Percentiles rank a stretch among this genome's conserved stretches.
phyloP scores from a whole-genome alignment of 2,797 vertebrate species.

The Micrastur ruficollis region DNA sequence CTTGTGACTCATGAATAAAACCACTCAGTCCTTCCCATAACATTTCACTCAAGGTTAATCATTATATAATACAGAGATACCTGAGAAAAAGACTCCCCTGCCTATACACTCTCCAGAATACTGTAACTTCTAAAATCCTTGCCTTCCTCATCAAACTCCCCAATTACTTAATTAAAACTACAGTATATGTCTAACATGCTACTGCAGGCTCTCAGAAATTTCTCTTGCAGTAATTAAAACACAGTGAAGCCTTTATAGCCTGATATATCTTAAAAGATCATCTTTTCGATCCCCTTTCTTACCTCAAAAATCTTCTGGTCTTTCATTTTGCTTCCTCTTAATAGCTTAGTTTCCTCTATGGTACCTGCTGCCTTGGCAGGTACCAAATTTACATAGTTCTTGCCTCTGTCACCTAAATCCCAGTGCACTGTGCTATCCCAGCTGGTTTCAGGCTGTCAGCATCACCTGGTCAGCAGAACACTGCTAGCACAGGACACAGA shows the following conservation, averaged over 20 bases:
- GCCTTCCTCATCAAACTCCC: neutral
- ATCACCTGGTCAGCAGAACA: neutral
- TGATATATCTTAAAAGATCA: neutral
- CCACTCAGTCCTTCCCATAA: neutral
- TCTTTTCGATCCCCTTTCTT: neutral
- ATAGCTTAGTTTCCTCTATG: neutral
- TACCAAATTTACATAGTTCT: neutral
- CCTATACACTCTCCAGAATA: neutral
- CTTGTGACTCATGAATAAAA: conserved; percentile 8
- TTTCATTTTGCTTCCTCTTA: neutral
- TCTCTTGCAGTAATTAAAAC: conserved; percentile 12
- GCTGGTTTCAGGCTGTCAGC: neutral
- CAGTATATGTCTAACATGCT: neutral
- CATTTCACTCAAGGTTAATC: conserved; percentile 35
- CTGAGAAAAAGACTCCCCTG: neutral
- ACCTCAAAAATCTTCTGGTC: neutral
- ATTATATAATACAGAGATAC: neutral
- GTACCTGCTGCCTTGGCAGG: neutral
- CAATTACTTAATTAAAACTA: conserved; percentile 41
- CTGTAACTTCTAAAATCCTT: conserved; percentile 17
- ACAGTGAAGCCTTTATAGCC: neutral
- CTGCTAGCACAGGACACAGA: neutral
- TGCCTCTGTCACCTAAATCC: neutral
- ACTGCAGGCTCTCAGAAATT: neutral
- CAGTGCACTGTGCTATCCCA: neutral